Evolutionary conservation across 2,113 vertebrate species (phyloP).

Genomic region (Rallus limicola): DNA sequence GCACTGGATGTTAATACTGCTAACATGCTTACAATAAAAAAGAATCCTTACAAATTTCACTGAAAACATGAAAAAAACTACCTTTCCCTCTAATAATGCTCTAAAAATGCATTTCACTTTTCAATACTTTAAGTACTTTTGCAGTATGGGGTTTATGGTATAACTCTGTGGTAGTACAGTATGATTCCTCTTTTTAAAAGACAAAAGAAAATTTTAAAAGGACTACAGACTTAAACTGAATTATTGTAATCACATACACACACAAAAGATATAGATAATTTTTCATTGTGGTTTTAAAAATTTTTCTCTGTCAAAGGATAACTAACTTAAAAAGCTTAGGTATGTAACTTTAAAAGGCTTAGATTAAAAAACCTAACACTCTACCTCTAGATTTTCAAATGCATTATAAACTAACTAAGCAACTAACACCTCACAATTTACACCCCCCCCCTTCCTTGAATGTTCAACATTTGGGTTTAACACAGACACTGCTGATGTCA

Average conservation of each 20-base stretch:
- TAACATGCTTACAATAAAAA: slow-evolving; percentile 7
- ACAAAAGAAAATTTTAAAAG: neutral
- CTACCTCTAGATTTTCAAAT: neutral
- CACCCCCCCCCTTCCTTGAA: neutral
- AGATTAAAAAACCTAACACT: neutral
- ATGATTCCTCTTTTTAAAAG: neutral
- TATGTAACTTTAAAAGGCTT: neutral
- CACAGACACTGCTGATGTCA: neutral
- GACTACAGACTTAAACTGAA: neutral
- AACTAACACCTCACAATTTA: neutral
- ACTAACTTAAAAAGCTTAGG: neutral
- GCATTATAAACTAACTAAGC: neutral
- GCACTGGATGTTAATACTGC: slow-evolving; percentile 7
- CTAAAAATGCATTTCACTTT: neutral
- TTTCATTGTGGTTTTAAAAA: neutral
- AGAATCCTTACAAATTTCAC: slow-evolving; percentile 3
- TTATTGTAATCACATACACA: neutral
- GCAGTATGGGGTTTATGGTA: neutral
- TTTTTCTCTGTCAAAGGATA: neutral
- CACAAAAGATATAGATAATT: neutral
- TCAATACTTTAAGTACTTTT: neutral
- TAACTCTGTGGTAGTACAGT: neutral
- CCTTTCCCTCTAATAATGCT: slow-evolving; percentile 30
- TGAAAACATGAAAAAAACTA: neutral
- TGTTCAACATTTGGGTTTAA: neutral